phyloP scores from a whole-genome alignment of 2,888 invertebrate species.

The Eupithecia insigniata region DNA sequence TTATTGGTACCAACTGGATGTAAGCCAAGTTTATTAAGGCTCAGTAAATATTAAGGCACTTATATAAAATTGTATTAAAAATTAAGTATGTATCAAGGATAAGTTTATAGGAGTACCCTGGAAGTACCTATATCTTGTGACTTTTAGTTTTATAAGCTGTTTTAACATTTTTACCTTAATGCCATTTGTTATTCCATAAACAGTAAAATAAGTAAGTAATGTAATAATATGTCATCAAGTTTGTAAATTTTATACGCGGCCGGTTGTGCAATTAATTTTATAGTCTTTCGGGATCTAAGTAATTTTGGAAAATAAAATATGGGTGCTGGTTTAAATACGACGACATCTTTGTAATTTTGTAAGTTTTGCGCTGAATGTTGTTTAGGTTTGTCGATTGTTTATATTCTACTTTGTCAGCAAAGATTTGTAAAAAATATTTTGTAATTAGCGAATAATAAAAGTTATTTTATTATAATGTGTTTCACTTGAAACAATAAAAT shows the following conservation, averaged over 20 bases:
- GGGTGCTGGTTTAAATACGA: slow-evolving; percentile 35
- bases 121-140: background rate
- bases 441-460: background rate
- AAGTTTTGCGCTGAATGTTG: slow-evolving; percentile 7
- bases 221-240: slow-evolving; percentile 53
- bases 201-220: slow-evolving; percentile 40
- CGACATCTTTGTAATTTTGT: slow-evolving; percentile 8
- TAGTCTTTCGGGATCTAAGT: slow-evolving; percentile 54
- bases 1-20: background rate
- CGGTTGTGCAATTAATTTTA: slow-evolving; percentile 80
- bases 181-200: slow-evolving; percentile 17
- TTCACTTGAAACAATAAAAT: background rate
- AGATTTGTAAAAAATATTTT: slow-evolving; percentile 51
- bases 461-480: slow-evolving; percentile 1
- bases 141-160: background rate
- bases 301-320: slow-evolving; percentile 51
- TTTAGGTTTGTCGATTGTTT: background rate
- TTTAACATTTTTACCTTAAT: background rate
- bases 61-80: background rate
- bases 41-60: background rate
- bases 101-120: background rate
- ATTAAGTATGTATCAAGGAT: background rate
- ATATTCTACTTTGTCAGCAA: slow-evolving; percentile 58
- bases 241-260: slow-evolving; percentile 71
- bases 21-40: background rate